phyloP scores from a whole-genome alignment of 1,140 invertebrate species.

The Nixonia krombeini region DNA sequence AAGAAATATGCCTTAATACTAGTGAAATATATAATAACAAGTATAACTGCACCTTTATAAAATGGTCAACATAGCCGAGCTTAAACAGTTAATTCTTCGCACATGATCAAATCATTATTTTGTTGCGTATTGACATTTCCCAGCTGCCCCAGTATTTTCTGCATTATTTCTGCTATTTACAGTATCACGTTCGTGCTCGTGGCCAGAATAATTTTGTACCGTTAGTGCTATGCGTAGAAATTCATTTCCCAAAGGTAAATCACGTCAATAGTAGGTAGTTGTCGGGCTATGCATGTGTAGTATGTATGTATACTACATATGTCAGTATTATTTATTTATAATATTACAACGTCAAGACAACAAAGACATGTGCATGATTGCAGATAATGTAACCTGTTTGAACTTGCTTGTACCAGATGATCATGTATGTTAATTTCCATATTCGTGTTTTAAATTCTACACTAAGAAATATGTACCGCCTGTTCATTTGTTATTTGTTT shows the following conservation, averaged over 20 bases:
- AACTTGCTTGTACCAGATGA: neutral
- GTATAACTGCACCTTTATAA: neutral
- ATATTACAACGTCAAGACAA: slow-evolving; percentile 22
- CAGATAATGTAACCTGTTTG: neutral
- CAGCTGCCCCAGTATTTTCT: slow-evolving; percentile 17
- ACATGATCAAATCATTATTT: slow-evolving; percentile 9
- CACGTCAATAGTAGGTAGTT: slow-evolving; percentile 33
- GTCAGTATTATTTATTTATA: slow-evolving; percentile 21
- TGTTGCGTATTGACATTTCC: slow-evolving; percentile 19
- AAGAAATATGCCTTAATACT: neutral
- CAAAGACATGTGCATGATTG: slow-evolving; percentile 15
- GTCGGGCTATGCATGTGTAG: neutral
- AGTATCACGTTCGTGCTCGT: slow-evolving; percentile 18
- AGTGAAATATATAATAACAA: neutral
- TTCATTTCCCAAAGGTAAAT: slow-evolving; percentile 56
- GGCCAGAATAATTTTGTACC: slow-evolving; percentile 44
- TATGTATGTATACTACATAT: slow-evolving; percentile 18
- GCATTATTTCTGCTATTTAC: slow-evolving; percentile 34
- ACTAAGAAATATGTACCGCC: slow-evolving; percentile 14
- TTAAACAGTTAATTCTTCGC: slow-evolving; percentile 14
- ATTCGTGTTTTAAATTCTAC: neutral
- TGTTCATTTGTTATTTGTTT: neutral
- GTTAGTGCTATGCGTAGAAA: slow-evolving; percentile 42
- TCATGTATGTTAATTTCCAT: neutral
- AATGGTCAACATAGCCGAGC: neutral